Evolutionary conservation across 1,140 invertebrate genomes (phyloP).

Genomic region (Caenorhabditis inopinata): DNA sequence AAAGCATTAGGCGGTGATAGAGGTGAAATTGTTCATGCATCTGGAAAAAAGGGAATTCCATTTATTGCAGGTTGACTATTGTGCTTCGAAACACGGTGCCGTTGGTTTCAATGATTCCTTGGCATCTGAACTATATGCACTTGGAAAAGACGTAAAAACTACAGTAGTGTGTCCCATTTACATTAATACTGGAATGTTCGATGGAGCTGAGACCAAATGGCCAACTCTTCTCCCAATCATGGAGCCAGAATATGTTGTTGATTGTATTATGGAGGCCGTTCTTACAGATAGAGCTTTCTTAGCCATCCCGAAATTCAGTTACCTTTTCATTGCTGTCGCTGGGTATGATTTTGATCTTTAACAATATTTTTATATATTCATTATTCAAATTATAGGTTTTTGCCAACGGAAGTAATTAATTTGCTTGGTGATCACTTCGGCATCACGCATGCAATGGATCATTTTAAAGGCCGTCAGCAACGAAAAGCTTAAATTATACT

Average conservation of each 20-base stretch:
- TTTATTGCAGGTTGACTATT: conserved; percentile 77
- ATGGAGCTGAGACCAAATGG: conserved; percentile 75
- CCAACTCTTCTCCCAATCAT: conserved; percentile 78
- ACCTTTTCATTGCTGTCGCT: conserved; percentile 34
- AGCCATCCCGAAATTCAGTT: conserved; percentile 72
- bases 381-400: conserved; percentile 89
- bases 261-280: conserved; percentile 79
- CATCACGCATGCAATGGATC: conserved; percentile 72
- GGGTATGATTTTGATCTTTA: conserved; percentile 72
- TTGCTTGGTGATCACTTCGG: conserved; percentile 88
- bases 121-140: conserved; percentile 28
- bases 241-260: conserved; percentile 80
- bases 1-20: no score
- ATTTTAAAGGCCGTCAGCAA: conserved; percentile 42
- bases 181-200: conserved; percentile 91
- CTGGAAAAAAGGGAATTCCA: neutral
- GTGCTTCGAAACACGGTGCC: conserved; percentile 89
- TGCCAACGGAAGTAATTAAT: conserved; percentile 78
- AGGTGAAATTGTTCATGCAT: no score
- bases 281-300: conserved; percentile 77
- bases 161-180: conserved; percentile 88
- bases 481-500: neutral
- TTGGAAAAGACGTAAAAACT: conserved; percentile 71
- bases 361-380: conserved; percentile 83
- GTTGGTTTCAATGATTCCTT: conserved; percentile 75